Conservation (phyloP, 2,113 vertebrate species). For the Thamnophis sirtalis region DNA sequence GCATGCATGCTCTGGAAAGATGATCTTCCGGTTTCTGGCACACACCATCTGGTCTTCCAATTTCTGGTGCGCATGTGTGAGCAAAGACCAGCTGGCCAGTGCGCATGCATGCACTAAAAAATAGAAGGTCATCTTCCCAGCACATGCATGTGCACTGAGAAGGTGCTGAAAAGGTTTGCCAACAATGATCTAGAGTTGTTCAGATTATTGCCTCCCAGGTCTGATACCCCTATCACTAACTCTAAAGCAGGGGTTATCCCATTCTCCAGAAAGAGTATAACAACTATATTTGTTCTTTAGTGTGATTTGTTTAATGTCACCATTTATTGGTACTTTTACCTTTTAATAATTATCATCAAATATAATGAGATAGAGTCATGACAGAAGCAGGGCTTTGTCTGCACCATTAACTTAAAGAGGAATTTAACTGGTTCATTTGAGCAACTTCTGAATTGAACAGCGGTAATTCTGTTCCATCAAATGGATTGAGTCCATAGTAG, state of each 20-base stretch:
- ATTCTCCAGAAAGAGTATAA: neutral
- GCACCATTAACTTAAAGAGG: neutral
- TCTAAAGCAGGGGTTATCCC: neutral
- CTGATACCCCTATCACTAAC: neutral
- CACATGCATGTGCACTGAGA: too few species aligned
- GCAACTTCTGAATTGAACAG: neutral
- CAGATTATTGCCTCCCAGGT: neutral
- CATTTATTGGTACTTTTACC: constrained; percentile 2
- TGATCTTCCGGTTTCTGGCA: too few species aligned
- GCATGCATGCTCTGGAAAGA: too few species aligned
- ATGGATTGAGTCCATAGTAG: neutral
- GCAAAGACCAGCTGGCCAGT: too few species aligned
- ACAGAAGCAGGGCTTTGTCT: neutral
- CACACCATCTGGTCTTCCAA: too few species aligned
- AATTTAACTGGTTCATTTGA: neutral
- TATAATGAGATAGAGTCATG: neutral
- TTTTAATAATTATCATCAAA: constrained; percentile 17
- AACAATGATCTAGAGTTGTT: neutral
- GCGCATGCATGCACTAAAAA: too few species aligned
- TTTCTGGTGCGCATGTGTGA: too few species aligned
- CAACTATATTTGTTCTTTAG: constrained; percentile 2
- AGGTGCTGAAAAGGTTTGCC: too few species aligned
- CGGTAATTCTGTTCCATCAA: neutral
- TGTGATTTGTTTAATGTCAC: neutral
- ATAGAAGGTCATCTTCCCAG: too few species aligned